Conservation (phyloP, 2,888 invertebrate species). For the Drosophila colorata region DNA sequence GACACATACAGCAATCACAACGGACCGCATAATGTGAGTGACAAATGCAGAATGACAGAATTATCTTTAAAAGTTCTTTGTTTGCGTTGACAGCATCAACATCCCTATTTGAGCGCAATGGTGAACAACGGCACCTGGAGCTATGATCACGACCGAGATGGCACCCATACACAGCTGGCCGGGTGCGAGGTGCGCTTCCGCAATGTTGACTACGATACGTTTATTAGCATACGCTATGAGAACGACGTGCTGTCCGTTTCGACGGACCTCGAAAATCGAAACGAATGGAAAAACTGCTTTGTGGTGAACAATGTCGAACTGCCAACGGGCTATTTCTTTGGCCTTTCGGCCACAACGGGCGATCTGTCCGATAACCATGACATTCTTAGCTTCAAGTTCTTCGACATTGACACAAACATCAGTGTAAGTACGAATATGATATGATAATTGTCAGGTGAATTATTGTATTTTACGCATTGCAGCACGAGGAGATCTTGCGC, state of each 20-base stretch:
- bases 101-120: conserved; percentile 99
- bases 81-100: conserved; percentile 91
- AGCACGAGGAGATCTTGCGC: conserved; percentile 86
- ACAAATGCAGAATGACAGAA: neutral
- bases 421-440: conserved; percentile 77
- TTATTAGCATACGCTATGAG: conserved; percentile 95
- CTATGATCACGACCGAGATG: conserved; percentile 99
- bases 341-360: conserved; percentile 97
- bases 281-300: conserved; percentile 97
- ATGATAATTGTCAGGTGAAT: neutral
- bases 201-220: conserved; percentile 95
- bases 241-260: conserved; percentile 95
- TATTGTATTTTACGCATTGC: neutral
- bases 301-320: conserved; percentile 94
- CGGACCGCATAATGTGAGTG: conserved; percentile 97
- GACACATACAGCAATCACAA: conserved; percentile 99
- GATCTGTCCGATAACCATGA: conserved; percentile 99
- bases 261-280: conserved; percentile 95
- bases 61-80: neutral
- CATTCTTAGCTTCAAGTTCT: conserved; percentile 95
- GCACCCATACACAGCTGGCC: conserved; percentile 98
- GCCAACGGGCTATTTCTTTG: conserved; percentile 98
- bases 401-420: conserved; percentile 93
- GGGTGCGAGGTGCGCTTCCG: conserved; percentile 99
- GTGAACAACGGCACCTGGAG: conserved; percentile 97